Percentiles rank a stretch among this genome's conserved stretches.
phyloP scores from a whole-genome alignment of 1,140 invertebrate genomes.

The Parapsyche elsis region DNA sequence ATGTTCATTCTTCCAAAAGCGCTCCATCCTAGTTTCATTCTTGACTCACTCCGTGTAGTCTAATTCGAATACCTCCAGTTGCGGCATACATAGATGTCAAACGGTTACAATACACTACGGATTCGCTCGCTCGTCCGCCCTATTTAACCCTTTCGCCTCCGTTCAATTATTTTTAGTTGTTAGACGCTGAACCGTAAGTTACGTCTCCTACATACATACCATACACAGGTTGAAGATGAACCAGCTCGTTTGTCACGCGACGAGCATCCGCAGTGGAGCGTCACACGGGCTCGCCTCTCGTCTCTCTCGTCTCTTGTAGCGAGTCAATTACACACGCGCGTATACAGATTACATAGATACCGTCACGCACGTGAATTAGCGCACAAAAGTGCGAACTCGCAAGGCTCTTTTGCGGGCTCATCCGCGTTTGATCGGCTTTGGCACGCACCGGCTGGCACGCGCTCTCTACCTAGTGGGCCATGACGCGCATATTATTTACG shows the following conservation, averaged over 20 bases:
- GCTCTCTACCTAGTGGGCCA: neutral
- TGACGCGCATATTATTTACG: constrained; percentile 15
- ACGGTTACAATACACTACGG: too few relatives aligned
- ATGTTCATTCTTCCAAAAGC: too few relatives aligned
- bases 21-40: too few relatives aligned
- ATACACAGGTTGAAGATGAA: neutral
- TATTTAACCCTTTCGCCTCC: too few relatives aligned
- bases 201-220: neutral
- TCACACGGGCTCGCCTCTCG: too few relatives aligned
- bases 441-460: constrained; percentile 20
- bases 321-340: neutral
- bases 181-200: neutral
- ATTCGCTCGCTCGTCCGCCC: too few relatives aligned
- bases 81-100: too few relatives aligned
- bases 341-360: neutral
- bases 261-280: constrained; percentile 9
- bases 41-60: too few relatives aligned
- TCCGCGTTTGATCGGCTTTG: constrained; percentile 31
- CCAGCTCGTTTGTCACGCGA: neutral
- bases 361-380: constrained; percentile 8
- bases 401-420: constrained; percentile 19
- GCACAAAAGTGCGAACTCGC: constrained; percentile 12
- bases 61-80: too few relatives aligned
- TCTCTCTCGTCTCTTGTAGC: too few relatives aligned
- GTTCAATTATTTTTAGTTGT: neutral